Conservation (phyloP, 2,888 invertebrate species). For the Mesodorylaimus sp. region DNA sequence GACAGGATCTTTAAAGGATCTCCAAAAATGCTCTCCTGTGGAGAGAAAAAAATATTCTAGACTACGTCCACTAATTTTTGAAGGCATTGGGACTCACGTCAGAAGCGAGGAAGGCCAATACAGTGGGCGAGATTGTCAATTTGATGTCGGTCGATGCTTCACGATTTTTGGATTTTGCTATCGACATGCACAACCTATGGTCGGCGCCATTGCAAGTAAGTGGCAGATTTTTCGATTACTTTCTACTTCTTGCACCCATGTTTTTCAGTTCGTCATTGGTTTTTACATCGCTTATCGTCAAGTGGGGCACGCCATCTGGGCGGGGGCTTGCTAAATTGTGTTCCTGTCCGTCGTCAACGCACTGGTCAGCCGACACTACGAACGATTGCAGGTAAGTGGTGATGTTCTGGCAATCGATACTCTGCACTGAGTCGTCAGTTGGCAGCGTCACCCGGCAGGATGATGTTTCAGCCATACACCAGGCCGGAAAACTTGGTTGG, state of each 20-base stretch:
- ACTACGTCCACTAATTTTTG: slow-evolving; percentile 4
- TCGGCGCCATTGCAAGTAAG: slow-evolving; percentile 17
- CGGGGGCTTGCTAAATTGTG: background rate
- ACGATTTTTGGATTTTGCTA: slow-evolving; percentile 20
- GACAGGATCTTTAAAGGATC: too few species aligned
- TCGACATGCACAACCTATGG: slow-evolving; percentile 18
- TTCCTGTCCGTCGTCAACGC: background rate
- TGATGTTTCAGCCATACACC: too few species aligned
- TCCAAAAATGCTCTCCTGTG: too few species aligned
- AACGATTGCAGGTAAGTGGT: background rate
- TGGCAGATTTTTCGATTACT: too few species aligned
- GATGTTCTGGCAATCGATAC: too few species aligned
- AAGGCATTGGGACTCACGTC: slow-evolving; percentile 32
- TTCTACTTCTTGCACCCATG: too few species aligned
- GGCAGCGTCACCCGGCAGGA: too few species aligned
- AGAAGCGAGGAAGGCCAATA: slow-evolving; percentile 29
- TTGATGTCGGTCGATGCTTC: slow-evolving; percentile 35
- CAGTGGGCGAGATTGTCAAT: slow-evolving; percentile 37
- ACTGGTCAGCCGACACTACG: background rate
- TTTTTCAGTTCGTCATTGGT: too few species aligned
- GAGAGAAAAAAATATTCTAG: too few species aligned
- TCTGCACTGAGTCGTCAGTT: too few species aligned
- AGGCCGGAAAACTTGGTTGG: too few species aligned
- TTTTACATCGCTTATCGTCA: too few species aligned
- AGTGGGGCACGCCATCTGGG: background rate